phyloP scores from a whole-genome alignment of 2,113 vertebrate genomes.

The Amblyornis subalaris region DNA sequence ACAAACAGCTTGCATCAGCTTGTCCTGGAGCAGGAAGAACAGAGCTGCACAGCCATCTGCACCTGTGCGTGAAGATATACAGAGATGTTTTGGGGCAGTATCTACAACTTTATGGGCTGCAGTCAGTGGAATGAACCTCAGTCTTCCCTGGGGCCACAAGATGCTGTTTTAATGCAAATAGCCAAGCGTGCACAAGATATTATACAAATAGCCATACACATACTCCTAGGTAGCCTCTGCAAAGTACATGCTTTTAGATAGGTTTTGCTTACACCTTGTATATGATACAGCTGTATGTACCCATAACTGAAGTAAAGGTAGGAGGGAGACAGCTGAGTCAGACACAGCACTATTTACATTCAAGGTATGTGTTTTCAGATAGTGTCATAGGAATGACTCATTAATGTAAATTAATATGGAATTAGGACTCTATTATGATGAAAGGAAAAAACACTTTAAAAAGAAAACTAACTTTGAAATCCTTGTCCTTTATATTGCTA shows the following conservation, averaged over 20 bases:
- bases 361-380: not conserved
- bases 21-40: not conserved
- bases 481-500: not conserved
- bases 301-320: not conserved
- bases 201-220: not conserved
- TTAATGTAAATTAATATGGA: not conserved
- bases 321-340: not conserved
- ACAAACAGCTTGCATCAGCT: not conserved
- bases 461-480: not conserved
- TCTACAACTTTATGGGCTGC: not conserved
- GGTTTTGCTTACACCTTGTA: not conserved
- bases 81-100: not conserved
- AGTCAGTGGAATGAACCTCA: not conserved
- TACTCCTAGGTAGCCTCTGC: not conserved
- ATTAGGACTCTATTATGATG: not conserved
- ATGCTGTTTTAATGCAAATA: not conserved
- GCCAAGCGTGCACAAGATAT: accelerated
- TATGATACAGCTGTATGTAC: not conserved
- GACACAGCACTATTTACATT: not conserved
- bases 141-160: not conserved
- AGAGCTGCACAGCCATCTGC: not conserved
- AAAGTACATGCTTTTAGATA: not conserved
- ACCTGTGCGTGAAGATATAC: not conserved
- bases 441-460: not conserved
- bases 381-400: not conserved